Percentiles rank a stretch among this genome's conserved stretches.
phyloP scores from a whole-genome alignment of 2,888 invertebrate species.

The Athripsodes cinereus region DNA sequence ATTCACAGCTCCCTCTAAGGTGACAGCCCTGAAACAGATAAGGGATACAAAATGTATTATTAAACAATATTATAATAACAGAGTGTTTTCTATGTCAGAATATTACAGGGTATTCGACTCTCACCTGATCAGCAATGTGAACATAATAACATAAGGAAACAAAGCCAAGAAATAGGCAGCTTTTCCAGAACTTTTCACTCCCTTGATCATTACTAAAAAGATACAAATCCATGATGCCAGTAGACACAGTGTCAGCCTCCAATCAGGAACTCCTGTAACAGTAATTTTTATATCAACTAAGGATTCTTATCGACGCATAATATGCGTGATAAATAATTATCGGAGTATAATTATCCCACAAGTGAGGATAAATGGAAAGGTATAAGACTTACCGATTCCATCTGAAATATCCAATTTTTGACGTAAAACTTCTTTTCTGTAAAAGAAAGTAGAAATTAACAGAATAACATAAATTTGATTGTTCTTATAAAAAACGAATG shows the following conservation, averaged over 20 bases:
- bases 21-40: not conserved
- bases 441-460: no score
- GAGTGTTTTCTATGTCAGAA: no score
- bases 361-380: no score
- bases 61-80: no score
- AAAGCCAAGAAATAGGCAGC: constrained; percentile 85
- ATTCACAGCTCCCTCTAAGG: constrained; percentile 48
- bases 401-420: constrained; percentile 44
- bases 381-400: constrained; percentile 41
- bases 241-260: constrained; percentile 62
- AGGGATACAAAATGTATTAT: no score
- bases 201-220: constrained; percentile 62
- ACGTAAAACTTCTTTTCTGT: constrained; percentile 49
- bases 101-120: no score
- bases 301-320: no score
- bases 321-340: no score
- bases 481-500: no score
- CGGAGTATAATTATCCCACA: no score
- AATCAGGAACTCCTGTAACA: constrained; percentile 53
- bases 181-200: constrained; percentile 74
- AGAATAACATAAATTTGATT: no score
- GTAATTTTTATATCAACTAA: no score
- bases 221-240: constrained; percentile 62
- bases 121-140: constrained; percentile 61
- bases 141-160: constrained; percentile 75